Evolutionary conservation across 2,113 vertebrate genomes (phyloP).

Genomic region (Australoheros scitulus): DNA sequence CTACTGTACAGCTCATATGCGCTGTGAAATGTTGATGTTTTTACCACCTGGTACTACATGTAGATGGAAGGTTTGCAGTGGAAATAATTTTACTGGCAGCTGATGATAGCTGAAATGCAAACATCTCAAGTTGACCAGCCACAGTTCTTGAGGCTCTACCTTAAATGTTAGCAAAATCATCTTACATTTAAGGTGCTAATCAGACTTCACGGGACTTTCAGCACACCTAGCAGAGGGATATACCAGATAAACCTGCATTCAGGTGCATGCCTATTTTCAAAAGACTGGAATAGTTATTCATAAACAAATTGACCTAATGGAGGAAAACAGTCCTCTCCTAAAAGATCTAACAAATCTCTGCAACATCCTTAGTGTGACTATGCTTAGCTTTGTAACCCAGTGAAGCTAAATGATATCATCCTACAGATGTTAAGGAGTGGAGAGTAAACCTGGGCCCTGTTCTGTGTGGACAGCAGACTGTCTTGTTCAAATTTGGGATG

Average conservation of each 20-base stretch:
- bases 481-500: conserved; percentile 59
- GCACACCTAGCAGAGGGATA: background rate
- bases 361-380: background rate
- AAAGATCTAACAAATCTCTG: background rate
- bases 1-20: background rate
- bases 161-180: background rate
- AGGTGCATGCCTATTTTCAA: background rate
- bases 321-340: background rate
- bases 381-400: background rate
- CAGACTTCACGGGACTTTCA: background rate
- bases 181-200: background rate
- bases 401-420: conserved; percentile 15
- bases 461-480: conserved; percentile 32
- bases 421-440: background rate
- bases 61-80: background rate
- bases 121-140: background rate
- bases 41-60: background rate
- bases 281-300: background rate
- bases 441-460: background rate
- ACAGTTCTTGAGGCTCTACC: background rate
- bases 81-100: background rate
- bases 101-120: background rate
- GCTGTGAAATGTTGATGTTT: background rate
- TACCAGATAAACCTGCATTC: background rate
- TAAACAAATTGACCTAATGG: background rate